Evolutionary conservation across 2,888 invertebrate species (phyloP), one percentile per base, ranked within the genome.

Genomic region (Yponomeuta cagnagella): DNA sequence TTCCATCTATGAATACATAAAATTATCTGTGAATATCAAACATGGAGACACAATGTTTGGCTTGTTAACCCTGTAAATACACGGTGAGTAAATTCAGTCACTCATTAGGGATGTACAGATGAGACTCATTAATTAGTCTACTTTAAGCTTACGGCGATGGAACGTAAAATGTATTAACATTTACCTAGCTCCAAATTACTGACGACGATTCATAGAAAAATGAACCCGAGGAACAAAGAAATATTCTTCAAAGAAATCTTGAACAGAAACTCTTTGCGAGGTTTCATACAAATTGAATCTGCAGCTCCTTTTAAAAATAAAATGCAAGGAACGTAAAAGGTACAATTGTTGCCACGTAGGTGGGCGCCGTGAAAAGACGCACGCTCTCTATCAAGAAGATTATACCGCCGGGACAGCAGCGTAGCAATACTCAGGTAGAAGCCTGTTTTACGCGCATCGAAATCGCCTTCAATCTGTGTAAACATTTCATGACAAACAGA

Each of bases 371-470:
- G 83, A 91, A 90, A 85, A 84, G 87, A 79, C 87, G 92, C 74
- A 89, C 91, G 75, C 87, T 92, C 78, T 90, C 91, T 81, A 91
- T 92, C 82, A 91, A 91, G 91, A 92, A 90, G 90, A 89, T 90
- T 73, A 89, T 90, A 69, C 90, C 90, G 33, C 91, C 91, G 72
- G 87, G 87, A 73, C 87, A 82, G 77, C 84, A 82, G 80, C 79
- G 76, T 85, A 88, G 83, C 82, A 67, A 80, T 70, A 79, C 80
- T 71, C 86, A 90, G 90, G 90, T 90, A 89, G 86, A 79, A 15
- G 43, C 37, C 37, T 15, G 10, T 67, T 76, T 66, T 70, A 72
- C 73, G 71, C 77, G 74, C 77, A 78, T 80, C 76, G 76, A 78
- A 58, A 58, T 15, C 52, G 52, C 52, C 12, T 58, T 58, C 52